Evolutionary conservation across 2,797 vertebrate species (phyloP), one percentile per base, ranked within the genome.

Genomic region (Liasis olivaceus): DNA sequence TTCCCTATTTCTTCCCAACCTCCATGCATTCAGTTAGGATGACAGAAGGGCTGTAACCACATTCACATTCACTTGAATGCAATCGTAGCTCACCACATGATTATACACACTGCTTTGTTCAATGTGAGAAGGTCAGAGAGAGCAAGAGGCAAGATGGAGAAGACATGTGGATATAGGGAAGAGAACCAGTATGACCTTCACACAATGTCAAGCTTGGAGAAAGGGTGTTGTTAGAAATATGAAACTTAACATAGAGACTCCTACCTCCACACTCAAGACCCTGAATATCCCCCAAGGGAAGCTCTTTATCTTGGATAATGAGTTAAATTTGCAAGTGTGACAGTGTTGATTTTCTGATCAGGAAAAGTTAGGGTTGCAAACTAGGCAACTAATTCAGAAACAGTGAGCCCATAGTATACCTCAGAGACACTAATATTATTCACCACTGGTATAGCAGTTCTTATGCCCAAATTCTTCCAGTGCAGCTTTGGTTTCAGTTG

Each of bases 141-240:
- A 93, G 91, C n/a, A 88, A 66, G 94, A 94, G 89, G 91, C 92
- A 89, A 63, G 51, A 95, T 85, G 90, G 90, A 91, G 91, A n/a
- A 97, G 93, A 94, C 95, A 91, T 91, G 66, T 81, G 89, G 69
- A 90, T 92, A 84, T 91, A 95, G 91, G 90, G 95, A 92, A 94
- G 88, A 66, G 63, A 42, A 69, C 36, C 72, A 81, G 20, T 81
- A 81, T 81, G 72, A 81, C 72, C 72, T 81, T 36, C 72, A 81
- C 36, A 81, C 20, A 81, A 81, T 81, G 72, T 81, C 72, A 81
- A 47, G 36, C 72, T 81, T 81, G 72, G 72, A 81, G 72, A 81
- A 42, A 47, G 36, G 8, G 36, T 81, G 36, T 42, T 42, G 36
- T 24, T 81, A 81, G 72, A 47, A 81, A 81, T 47, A 47, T 81